Conservation (phyloP, 2,888 invertebrate genomes). For the Agrotis segetum region DNA sequence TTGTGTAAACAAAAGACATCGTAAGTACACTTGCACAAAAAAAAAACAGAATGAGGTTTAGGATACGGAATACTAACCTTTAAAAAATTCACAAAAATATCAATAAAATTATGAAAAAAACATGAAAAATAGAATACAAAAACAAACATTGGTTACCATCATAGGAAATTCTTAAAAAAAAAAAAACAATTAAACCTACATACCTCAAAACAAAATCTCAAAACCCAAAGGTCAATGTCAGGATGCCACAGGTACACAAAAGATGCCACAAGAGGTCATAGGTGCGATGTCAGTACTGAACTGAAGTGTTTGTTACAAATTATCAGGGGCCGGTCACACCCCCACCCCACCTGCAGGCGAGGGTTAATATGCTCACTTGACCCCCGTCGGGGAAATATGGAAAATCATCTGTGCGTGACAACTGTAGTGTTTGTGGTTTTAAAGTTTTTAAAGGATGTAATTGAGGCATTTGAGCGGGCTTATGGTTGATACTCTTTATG, state of each 20-base stretch:
- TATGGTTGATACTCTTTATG: not conserved
- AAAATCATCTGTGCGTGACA: conserved; percentile 85
- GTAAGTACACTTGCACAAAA: not conserved
- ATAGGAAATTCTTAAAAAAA: not conserved
- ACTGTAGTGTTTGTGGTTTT: conserved; percentile 59
- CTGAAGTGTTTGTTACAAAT: conserved; percentile 86
- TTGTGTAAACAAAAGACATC: fast-evolving
- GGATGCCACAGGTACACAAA: conserved; percentile 59
- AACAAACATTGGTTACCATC: not conserved
- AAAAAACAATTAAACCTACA: conserved; percentile 6
- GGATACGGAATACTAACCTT: no score
- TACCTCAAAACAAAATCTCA: conserved; percentile 38
- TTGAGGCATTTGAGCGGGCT: not conserved
- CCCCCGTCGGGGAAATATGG: conserved; percentile 76
- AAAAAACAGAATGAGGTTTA: not conserved
- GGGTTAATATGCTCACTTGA: conserved; percentile 88
- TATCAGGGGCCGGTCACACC: conserved; percentile 78
- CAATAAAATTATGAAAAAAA: not conserved
- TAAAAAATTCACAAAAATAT: not conserved
- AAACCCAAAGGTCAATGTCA: conserved; percentile 31
- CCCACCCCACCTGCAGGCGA: conserved; percentile 84
- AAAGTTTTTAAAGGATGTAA: conserved; percentile 54
- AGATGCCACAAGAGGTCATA: conserved; percentile 78
- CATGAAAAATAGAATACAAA: not conserved
- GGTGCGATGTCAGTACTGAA: conserved; percentile 83